Conservation (phyloP, 2,113 vertebrate species). For the Ailurus styani region DNA sequence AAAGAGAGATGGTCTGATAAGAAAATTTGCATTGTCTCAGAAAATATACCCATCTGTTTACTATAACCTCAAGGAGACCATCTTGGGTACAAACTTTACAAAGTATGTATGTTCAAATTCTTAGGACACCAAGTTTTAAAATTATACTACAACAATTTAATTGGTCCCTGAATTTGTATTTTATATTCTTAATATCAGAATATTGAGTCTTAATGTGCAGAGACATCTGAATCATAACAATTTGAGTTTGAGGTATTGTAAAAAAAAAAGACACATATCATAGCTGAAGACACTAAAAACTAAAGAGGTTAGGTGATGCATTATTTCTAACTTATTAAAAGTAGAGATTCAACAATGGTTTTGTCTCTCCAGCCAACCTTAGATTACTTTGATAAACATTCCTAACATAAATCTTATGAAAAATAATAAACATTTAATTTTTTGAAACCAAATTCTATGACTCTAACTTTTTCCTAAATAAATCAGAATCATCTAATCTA, state of each 20-base stretch:
- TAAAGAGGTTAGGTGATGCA: neutral
- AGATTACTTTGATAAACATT: neutral
- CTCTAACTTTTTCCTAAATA: neutral
- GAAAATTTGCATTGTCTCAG: neutral
- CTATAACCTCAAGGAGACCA: neutral
- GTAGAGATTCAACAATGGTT: neutral
- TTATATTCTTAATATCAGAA: neutral
- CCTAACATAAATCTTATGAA: neutral
- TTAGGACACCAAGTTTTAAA: neutral
- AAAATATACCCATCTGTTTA: neutral
- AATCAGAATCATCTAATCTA: neutral
- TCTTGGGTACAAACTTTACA: neutral
- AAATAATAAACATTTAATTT: neutral
- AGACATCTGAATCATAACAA: neutral
- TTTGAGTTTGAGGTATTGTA: neutral
- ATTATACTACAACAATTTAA: neutral
- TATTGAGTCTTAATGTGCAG: neutral
- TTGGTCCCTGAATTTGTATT: neutral
- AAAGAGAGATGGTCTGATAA: neutral
- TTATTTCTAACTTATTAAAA: neutral
- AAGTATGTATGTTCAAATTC: neutral
- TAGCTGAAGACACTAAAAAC: neutral
- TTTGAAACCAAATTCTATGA: neutral
- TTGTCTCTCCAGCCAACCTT: neutral
- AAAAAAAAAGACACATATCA: neutral